A percentile compares a stretch with the other conserved stretches of the same genome.
Conservation (phyloP, 1,140 invertebrate genomes). For the Aphaenogaster rudis region DNA sequence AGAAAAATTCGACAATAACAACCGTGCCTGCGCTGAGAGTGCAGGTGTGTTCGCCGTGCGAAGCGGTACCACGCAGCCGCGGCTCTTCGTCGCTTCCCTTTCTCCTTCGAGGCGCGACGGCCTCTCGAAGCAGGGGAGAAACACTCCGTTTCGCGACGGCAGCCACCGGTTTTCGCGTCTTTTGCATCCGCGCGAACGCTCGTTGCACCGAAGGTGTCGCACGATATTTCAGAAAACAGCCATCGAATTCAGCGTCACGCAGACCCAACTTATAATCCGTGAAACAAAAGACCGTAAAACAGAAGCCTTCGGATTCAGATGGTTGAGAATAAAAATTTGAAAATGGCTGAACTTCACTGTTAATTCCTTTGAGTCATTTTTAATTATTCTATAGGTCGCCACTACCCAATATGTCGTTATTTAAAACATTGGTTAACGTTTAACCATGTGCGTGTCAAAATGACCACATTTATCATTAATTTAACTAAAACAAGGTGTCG, state of each 20-base stretch:
- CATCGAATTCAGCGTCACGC: neutral
- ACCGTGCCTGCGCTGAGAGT: slow-evolving; percentile 13
- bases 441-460: too few relatives aligned
- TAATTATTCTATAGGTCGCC: too few relatives aligned
- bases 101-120: slow-evolving; percentile 38
- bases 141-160: slow-evolving; percentile 14
- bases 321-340: neutral
- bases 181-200: slow-evolving; percentile 13
- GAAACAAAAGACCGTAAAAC: neutral
- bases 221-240: neutral
- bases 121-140: neutral
- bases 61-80: slow-evolving; percentile 69
- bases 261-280: too few relatives aligned
- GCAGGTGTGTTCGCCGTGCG: slow-evolving; percentile 71
- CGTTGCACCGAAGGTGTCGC: neutral
- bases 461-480: too few relatives aligned
- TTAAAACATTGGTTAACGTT: too few relatives aligned
- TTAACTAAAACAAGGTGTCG: too few relatives aligned
- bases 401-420: too few relatives aligned
- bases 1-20: slow-evolving; percentile 75
- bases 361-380: too few relatives aligned
- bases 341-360: too few relatives aligned
- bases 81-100: slow-evolving; percentile 53
- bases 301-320: neutral
- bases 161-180: slow-evolving; percentile 30